phyloP scores from a whole-genome alignment of 2,888 invertebrate species.

The Eilema caniola region DNA sequence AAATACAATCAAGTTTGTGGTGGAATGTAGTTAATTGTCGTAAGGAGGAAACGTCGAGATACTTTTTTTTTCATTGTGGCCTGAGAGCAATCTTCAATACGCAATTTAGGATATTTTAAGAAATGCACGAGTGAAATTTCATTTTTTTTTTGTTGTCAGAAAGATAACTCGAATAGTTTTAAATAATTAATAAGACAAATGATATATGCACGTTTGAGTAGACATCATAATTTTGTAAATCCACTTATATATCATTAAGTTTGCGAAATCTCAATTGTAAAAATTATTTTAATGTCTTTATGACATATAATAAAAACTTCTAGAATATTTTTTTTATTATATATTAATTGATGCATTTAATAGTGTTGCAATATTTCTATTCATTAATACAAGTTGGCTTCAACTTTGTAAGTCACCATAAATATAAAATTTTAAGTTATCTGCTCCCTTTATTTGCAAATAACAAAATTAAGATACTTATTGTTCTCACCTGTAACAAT shows the following conservation, averaged over 20 bases:
- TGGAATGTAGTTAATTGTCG: slow-evolving; percentile 48
- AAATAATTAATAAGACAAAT: slow-evolving; percentile 27
- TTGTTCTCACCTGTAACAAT: too few species aligned
- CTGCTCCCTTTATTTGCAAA: too few species aligned
- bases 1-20: slow-evolving; percentile 31
- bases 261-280: slow-evolving; percentile 17
- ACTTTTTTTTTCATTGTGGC: slow-evolving; percentile 22
- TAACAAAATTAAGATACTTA: too few species aligned
- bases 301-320: not conserved
- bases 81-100: not conserved
- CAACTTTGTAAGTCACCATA: not conserved
- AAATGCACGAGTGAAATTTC: slow-evolving; percentile 18
- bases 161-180: slow-evolving; percentile 29
- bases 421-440: too few species aligned
- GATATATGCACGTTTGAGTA: slow-evolving; percentile 17
- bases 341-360: not conserved
- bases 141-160: slow-evolving; percentile 18
- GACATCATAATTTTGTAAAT: not conserved
- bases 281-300: not conserved
- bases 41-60: slow-evolving; percentile 45
- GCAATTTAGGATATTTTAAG: not conserved
- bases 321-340: not conserved
- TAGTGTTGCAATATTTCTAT: not conserved
- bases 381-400: too few species aligned
- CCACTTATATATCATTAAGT: not conserved